A percentile compares a stretch with the other conserved stretches of the same genome.
Conservation (phyloP, 2,113 vertebrate genomes). For the Myotis brandtii region DNA sequence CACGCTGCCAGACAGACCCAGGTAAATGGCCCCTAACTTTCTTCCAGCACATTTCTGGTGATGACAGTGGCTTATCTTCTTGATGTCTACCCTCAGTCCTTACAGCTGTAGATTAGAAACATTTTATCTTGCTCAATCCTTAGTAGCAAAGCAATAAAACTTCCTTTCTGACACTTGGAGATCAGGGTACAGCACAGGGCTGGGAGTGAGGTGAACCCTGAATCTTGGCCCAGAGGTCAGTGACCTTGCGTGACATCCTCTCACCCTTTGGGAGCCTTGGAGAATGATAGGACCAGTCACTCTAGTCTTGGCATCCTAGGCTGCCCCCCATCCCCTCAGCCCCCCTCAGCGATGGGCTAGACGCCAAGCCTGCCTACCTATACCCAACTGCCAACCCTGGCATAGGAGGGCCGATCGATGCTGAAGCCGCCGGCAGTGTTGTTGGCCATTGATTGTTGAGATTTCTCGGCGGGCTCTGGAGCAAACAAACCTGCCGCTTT, state of each 20-base stretch:
- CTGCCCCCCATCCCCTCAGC: neutral
- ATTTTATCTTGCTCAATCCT: slow-evolving; percentile 52
- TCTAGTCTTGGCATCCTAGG: neutral
- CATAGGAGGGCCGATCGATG: slow-evolving; percentile 72
- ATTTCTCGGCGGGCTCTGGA: slow-evolving; percentile 70
- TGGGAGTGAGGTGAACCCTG: neutral
- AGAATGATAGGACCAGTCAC: slow-evolving; percentile 15
- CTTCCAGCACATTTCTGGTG: slow-evolving; percentile 45
- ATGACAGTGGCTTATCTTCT: slow-evolving; percentile 14
- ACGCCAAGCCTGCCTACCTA: slow-evolving; percentile 51
- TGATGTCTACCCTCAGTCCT: slow-evolving; percentile 6
- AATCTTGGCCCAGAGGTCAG: neutral
- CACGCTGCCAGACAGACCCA: slow-evolving; percentile 9
- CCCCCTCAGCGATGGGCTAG: neutral
- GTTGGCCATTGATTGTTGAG: slow-evolving; percentile 81
- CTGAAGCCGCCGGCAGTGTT: slow-evolving; percentile 67
- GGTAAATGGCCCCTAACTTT: slow-evolving; percentile 55
- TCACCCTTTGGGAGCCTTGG: neutral
- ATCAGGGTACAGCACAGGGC: neutral
- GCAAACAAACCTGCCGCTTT: slow-evolving; percentile 80
- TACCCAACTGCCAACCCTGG: neutral
- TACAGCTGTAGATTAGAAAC: neutral
- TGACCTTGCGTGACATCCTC: neutral
- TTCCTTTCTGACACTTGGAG: neutral
- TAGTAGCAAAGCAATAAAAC: slow-evolving; percentile 35